These are phyloP conservation scores for Anthrax anthrax DNA, from an alignment of 2,888 invertebrate species.

Conservation along the genomic window DNA sequence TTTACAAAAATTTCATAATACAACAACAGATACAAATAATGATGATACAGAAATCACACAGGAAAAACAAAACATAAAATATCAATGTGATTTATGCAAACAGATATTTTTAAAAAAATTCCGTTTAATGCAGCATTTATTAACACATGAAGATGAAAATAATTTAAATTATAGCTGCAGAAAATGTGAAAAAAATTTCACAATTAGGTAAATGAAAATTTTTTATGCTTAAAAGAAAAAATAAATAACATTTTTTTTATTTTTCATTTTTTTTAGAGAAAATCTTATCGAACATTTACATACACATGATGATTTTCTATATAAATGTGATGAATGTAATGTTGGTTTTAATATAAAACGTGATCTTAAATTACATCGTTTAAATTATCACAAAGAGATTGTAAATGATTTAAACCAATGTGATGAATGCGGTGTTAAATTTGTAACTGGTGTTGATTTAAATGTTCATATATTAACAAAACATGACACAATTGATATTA, in stretches of 20 bases:
- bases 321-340: conserved; percentile 11
- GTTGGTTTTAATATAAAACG: conserved; percentile 11
- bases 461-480: conserved; percentile 9
- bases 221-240: background rate
- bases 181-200: conserved; percentile 1
- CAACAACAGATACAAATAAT: background rate
- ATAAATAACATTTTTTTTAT: no score
- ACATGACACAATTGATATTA: conserved; percentile 10
- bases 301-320: conserved; percentile 8
- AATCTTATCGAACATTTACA: conserved; percentile 11
- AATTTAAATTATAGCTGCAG: background rate
- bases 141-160: background rate
- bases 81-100: background rate
- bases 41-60: background rate
- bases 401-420: conserved; percentile 6
- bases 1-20: background rate
- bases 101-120: background rate
- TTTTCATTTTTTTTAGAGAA: conserved; percentile 7
- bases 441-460: conserved; percentile 9
- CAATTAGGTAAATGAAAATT: background rate
- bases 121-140: background rate
- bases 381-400: conserved; percentile 10
- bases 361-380: conserved; percentile 10
- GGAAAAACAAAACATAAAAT: background rate
- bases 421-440: conserved; percentile 1